A percentile compares a stretch with the other conserved stretches of the same genome.
Conservation (phyloP, 2,113 vertebrate species). For the Pangasianodon hypophthalmus region DNA sequence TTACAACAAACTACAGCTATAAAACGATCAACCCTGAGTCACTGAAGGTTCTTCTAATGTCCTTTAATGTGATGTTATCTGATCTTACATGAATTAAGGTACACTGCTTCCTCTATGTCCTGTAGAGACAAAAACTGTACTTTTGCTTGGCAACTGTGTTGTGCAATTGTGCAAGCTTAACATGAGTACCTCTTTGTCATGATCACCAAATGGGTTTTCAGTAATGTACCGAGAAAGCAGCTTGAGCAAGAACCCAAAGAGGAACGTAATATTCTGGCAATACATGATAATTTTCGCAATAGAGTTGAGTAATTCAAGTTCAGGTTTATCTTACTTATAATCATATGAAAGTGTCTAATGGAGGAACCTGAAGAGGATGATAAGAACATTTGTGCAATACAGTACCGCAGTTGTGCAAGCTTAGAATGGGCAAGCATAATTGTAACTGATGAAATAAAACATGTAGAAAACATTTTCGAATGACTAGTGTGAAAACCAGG, state of each 20-base stretch:
- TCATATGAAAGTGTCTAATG: neutral
- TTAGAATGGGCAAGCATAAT: neutral
- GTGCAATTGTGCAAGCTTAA: neutral
- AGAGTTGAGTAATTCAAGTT: neutral
- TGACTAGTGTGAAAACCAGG: neutral
- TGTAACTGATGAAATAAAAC: neutral
- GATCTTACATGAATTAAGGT: neutral
- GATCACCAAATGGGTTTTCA: neutral
- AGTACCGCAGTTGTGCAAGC: neutral
- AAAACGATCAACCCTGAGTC: neutral
- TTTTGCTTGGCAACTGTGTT: neutral
- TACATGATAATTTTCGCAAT: neutral
- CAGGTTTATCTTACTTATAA: neutral
- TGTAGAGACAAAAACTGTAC: neutral
- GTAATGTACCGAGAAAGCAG: neutral
- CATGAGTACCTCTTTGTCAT: neutral
- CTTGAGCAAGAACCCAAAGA: neutral
- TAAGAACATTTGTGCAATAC: neutral
- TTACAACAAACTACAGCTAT: neutral
- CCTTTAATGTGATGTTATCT: neutral
- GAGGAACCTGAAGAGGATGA: neutral
- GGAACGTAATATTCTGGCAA: neutral
- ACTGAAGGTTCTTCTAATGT: neutral
- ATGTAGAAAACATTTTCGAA: neutral
- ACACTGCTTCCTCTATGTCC: neutral